Percentiles rank a stretch among this genome's conserved stretches.
Conservation (phyloP, 2,888 invertebrate species). For the Gymnosoma rotundatum region DNA sequence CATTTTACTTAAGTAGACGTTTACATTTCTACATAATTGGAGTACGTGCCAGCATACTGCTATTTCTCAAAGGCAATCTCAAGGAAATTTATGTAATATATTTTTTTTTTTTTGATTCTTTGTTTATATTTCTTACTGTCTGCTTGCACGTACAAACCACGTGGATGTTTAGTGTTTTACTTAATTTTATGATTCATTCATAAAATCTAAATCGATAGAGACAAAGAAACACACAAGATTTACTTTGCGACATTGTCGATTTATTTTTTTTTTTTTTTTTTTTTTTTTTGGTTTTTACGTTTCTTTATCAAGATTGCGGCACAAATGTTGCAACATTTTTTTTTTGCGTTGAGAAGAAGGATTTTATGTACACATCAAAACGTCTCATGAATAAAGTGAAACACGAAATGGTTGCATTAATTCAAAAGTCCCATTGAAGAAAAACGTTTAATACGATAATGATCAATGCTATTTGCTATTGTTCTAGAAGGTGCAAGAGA, state of each 20-base stretch:
- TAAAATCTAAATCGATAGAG: background rate
- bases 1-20: background rate
- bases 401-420: too few relatives aligned
- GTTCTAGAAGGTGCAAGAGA: too few relatives aligned
- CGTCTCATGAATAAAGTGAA: too few relatives aligned
- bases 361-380: too few relatives aligned
- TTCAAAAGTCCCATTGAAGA: too few relatives aligned
- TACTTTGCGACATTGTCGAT: background rate
- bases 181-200: constrained; percentile 23
- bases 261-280: constrained; percentile 1
- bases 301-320: too few relatives aligned
- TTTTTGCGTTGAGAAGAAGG: too few relatives aligned
- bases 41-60: constrained; percentile 18
- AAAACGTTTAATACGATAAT: too few relatives aligned
- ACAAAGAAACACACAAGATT: background rate
- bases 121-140: too few relatives aligned
- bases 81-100: background rate
- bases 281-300: background rate
- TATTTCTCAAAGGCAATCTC: background rate
- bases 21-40: background rate
- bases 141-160: constrained; percentile 13
- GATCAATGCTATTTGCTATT: too few relatives aligned
- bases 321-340: too few relatives aligned
- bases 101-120: background rate
- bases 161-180: constrained; percentile 3